phyloP scores from a whole-genome alignment of 2,888 invertebrate species.

The Anorthoa munda region DNA sequence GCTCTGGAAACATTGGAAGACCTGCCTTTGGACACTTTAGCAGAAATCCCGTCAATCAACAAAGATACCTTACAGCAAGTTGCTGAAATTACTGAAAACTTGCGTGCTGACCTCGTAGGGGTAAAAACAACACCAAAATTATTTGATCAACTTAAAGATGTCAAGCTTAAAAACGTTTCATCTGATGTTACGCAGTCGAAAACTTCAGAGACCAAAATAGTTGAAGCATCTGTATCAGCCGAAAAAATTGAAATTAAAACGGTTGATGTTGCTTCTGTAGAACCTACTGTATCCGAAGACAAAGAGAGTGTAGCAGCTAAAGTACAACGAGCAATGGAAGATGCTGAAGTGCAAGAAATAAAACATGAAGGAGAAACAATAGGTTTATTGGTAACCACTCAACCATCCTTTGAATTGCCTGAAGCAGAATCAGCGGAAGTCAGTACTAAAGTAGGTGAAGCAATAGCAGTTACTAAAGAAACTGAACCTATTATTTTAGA shows the following conservation, averaged over 20 bases:
- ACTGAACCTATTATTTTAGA: conserved; percentile 15
- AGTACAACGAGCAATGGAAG: not conserved
- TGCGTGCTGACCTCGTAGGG: conserved; percentile 60
- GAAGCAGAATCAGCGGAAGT: conserved; percentile 10
- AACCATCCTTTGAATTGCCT: not conserved
- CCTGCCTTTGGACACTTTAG: conserved; percentile 59
- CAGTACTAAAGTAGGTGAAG: not conserved
- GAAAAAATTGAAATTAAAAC: not conserved
- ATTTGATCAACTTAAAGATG: conserved; percentile 34
- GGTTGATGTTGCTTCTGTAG: not conserved
- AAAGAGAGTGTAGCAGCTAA: conserved; percentile 2
- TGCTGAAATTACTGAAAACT: conserved; percentile 52
- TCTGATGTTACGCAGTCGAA: conserved; percentile 4
- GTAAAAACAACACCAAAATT: conserved; percentile 28
- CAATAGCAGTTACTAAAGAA: conserved; percentile 5
- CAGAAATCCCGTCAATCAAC: conserved; percentile 49
- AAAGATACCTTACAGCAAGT: conserved; percentile 58
- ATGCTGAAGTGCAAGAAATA: conserved; percentile 6
- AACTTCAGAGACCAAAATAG: conserved; percentile 5
- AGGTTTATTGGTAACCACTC: not conserved
- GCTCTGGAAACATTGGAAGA: conserved; percentile 64
- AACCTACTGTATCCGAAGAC: conserved; percentile 5
- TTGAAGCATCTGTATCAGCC: not conserved
- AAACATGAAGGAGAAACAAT: not conserved
- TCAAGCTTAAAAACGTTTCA: conserved; percentile 22